Percentiles rank a stretch among this genome's conserved stretches.
phyloP scores from a whole-genome alignment of 37 sponge, comb jelly and placozoan species.

The Aphrocallistes beatrix region DNA sequence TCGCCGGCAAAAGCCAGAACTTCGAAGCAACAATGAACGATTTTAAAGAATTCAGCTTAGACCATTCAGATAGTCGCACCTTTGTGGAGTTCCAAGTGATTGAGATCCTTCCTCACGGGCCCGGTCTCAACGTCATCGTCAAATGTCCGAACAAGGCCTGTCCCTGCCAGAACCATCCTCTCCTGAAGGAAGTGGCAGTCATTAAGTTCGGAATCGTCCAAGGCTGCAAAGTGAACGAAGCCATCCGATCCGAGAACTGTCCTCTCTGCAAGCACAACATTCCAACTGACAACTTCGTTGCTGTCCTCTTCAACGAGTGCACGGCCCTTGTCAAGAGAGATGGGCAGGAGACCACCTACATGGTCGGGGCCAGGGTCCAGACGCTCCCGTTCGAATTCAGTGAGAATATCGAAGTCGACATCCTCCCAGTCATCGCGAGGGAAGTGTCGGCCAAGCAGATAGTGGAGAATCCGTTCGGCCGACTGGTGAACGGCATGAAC shows the following conservation, averaged over 20 bases:
- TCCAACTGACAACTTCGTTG: neutral
- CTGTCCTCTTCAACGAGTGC: neutral
- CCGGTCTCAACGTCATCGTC: neutral
- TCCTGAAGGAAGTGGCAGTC: neutral
- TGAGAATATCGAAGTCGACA: neutral
- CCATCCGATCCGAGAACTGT: neutral
- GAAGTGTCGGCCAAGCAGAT: too few relatives aligned
- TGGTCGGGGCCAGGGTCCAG: neutral
- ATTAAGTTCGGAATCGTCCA: neutral
- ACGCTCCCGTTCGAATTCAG: neutral
- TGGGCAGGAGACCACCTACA: neutral
- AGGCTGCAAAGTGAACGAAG: neutral
- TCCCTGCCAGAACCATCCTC: neutral
- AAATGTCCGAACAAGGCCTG: neutral
- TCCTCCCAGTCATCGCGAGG: too few relatives aligned
- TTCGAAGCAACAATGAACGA: neutral
- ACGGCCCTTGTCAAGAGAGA: neutral
- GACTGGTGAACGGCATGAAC: neutral
- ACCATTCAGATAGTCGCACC: neutral
- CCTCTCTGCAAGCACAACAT: neutral
- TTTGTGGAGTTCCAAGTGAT: neutral
- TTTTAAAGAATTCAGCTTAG: neutral
- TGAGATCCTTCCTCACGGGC: neutral
- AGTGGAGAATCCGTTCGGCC: too few relatives aligned
- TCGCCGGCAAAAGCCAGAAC: neutral